Evolutionary conservation across 2,888 invertebrate genomes (phyloP).

Genomic region (Tetranychus piercei): DNA sequence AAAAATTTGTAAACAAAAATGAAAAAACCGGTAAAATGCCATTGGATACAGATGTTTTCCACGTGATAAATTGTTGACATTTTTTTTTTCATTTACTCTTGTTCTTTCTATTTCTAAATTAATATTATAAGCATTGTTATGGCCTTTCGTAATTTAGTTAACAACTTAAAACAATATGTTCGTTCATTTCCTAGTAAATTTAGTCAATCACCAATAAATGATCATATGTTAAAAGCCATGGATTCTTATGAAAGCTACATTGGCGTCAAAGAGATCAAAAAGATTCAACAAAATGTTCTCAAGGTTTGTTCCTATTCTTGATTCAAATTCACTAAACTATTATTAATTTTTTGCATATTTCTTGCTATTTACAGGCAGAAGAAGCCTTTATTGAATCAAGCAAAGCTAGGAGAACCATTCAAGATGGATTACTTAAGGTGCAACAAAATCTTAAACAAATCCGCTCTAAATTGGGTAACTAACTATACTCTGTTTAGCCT

Average conservation of each 20-base stretch:
- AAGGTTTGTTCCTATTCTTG: conserved; percentile 6
- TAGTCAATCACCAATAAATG: not conserved
- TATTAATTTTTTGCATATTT: not conserved
- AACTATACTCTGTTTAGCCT: not conserved
- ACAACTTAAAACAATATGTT: not conserved
- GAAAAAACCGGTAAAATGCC: too few species aligned
- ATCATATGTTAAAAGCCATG: not conserved
- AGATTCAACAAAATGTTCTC: conserved; percentile 16
- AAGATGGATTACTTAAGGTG: conserved; percentile 10
- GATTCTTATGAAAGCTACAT: conserved; percentile 17
- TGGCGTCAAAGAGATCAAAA: conserved; percentile 17
- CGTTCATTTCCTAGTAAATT: not conserved
- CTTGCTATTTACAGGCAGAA: conserved; percentile 8
- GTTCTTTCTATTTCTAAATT: not conserved
- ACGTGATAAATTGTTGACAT: too few species aligned
- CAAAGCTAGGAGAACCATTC: conserved; percentile 9
- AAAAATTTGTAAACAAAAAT: too few species aligned
- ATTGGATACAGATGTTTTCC: too few species aligned
- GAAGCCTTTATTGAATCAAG: conserved; percentile 15
- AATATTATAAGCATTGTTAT: not conserved
- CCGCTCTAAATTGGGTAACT: conserved; percentile 15
- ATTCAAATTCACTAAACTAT: not conserved
- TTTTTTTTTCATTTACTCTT: not conserved
- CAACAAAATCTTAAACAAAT: conserved; percentile 18
- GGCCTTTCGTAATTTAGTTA: not conserved